A percentile compares a stretch with the other conserved stretches of the same genome.
phyloP scores from a whole-genome alignment of 1,140 invertebrate species.

The Copidosoma floridanum region DNA sequence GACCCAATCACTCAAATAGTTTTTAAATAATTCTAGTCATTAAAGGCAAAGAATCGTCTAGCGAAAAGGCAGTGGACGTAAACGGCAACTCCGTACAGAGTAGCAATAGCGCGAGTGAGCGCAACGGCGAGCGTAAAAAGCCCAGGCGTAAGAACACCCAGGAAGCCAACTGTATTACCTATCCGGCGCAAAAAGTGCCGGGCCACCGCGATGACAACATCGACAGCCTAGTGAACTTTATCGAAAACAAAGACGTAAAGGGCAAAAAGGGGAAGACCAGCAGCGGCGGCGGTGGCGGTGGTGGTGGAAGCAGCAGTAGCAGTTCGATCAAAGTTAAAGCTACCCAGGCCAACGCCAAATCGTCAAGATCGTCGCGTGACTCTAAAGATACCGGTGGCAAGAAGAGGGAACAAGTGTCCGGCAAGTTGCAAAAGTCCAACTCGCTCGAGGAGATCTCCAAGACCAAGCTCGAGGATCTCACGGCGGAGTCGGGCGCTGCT shows the following conservation, averaged over 20 bases:
- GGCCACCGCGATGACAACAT: constrained; percentile 65
- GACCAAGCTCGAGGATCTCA: constrained; percentile 68
- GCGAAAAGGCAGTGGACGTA: constrained; percentile 65
- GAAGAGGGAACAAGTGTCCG: constrained; percentile 53
- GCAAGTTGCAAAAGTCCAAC: constrained; percentile 63
- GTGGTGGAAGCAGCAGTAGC: constrained; percentile 39
- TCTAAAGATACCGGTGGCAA: constrained; percentile 47
- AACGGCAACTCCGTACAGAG: constrained; percentile 65
- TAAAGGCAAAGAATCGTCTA: constrained; percentile 43
- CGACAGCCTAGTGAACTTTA: constrained; percentile 57
- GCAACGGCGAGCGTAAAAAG: constrained; percentile 55
- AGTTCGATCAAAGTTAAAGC: constrained; percentile 47
- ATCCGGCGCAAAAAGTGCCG: constrained; percentile 64
- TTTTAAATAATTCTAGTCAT: too few species aligned
- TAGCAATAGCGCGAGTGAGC: constrained; percentile 54
- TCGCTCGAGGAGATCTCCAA: constrained; percentile 71
- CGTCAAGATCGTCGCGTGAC: constrained; percentile 48
- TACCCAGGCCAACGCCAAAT: constrained; percentile 45
- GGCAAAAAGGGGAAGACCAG: constrained; percentile 48
- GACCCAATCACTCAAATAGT: too few species aligned
- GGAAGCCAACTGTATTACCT: constrained; percentile 65
- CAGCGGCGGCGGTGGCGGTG: constrained; percentile 46
- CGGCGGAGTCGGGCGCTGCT: constrained; percentile 49
- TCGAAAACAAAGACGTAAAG: constrained; percentile 55
- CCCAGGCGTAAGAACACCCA: constrained; percentile 57